Evolutionary conservation across 2,888 invertebrate species (phyloP), one percentile per base, ranked within the genome.

Genomic region (Ennomos fuscantarius): DNA sequence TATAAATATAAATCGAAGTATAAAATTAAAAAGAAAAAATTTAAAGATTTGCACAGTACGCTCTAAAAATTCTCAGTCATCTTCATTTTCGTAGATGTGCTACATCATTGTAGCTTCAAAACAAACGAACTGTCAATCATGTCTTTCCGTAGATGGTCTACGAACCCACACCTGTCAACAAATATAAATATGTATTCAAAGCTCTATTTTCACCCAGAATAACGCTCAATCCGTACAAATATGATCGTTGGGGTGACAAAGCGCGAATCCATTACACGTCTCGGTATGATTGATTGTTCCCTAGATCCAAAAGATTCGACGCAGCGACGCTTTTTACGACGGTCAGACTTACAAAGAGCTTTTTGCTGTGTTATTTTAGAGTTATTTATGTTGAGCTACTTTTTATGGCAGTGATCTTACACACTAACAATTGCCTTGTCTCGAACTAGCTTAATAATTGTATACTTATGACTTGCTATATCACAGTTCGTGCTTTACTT

Each of bases 211-310:
- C 45, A 11, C 45, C 13, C 39, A 33, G 12, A 52, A 34, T 40
- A 52, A 12, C 36, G 8, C 11, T n/a, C 44, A 46, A 46, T 53
- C 46, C 46, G 10, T 15, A 55, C 48, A 55, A 55, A 43, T 39
- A 48, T 39, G 37, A 13, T 10, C 40, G 45, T 9, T 9, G 8
- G 24, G n/a, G 55, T 34, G 48, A 55, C 55, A 48, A 48, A 48
- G 34, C 48, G 39, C 37, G 43, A 37, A 43, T 43, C 47, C 54
- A 48, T 48, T 54, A 49, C 53, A 53, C 48, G 53, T 59, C 52
- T 45, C 49, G 8, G 45, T 24, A 59, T 59, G 58, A 59, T 59
- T 53, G 58, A 59, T 59, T 45, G 45, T 48, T 32, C 6, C 10
- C 44, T 40, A 24, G 44, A 58, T 45, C 53, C 39, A 33, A 32